Evolutionary conservation across 92 coral and sea anemone genomes (phyloP), one percentile per base, ranked within the genome.

Genomic region (Siderastrea siderea): DNA sequence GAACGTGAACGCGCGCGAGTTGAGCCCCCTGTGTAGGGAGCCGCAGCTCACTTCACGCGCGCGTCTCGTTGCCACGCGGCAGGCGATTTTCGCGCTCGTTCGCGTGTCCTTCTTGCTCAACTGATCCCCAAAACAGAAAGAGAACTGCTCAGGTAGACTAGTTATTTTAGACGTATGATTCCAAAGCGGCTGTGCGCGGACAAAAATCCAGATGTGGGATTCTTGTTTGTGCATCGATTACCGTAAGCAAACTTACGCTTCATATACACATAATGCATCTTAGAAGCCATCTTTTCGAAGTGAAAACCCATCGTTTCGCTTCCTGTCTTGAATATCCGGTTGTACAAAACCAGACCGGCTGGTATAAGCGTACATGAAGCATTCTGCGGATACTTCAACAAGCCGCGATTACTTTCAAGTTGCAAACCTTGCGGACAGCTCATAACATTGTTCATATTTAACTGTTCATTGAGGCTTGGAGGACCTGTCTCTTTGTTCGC

Each of bases 241-340:
- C 38, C 38, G 7, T 64, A 16, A 5, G 16, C 13, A 68, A 38
- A 77, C 81, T 77, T 38, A 77, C 81, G 44, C 13, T 44, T 77
- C n/a, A 44, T 44, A 11, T 77, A 77, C 2, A 1, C 2, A 46
- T 77, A 77, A 46, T 45, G 12, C 81, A 77, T 57, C 53, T 43
- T 16, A 12, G 9, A 1, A 1, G 52, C 53, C 26, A 5, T 3
- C 8, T 2, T 11, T 8, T 55, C 12, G 10, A 55, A 55, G 61
- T 55, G 61, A 4, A 7, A 55, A 2, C 76, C 75, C 61, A 81
- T 49, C 26, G 93, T 62, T 12, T 87, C 85, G 43, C 93, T 90
- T 55, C 85, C 93, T 10, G 93, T 90, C 79, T 90, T 90, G 55
- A 71, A 90, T 26, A 90, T 85, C 49, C 93, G 79, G 77, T 90